Conservation (phyloP, 2,797 vertebrate genomes). For the Siniperca undulata region DNA sequence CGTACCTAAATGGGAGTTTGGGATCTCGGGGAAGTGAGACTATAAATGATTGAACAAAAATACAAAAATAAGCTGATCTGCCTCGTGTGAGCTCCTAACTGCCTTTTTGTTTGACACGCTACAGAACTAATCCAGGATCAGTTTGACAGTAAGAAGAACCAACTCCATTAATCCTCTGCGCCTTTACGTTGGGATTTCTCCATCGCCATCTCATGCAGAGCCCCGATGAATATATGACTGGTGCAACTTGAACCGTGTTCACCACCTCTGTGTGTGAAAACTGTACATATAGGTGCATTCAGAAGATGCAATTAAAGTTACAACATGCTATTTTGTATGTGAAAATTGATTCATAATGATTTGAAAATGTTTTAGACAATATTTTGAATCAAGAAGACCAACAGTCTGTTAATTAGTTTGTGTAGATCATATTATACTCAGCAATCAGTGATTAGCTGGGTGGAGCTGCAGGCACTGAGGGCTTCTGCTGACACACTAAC, state of each 20-base stretch:
- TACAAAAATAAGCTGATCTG: neutral
- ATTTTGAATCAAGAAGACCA: too few relatives aligned
- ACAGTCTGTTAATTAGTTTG: too few relatives aligned
- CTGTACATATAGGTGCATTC: too few relatives aligned
- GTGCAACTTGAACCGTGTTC: neutral
- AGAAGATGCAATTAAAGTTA: too few relatives aligned
- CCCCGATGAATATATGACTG: too few relatives aligned
- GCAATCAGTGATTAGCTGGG: too few relatives aligned
- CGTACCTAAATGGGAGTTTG: neutral
- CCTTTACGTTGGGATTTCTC: neutral
- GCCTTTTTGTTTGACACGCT: neutral
- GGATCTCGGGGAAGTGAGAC: neutral
- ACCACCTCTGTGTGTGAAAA: neutral
- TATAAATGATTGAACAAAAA: neutral
- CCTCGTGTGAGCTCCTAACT: neutral
- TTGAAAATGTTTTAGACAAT: too few relatives aligned
- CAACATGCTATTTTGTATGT: too few relatives aligned
- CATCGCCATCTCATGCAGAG: neutral
- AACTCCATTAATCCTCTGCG: conserved; percentile 4
- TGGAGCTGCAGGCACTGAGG: too few relatives aligned
- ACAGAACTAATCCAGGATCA: conserved; percentile 23
- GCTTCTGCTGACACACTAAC: too few relatives aligned
- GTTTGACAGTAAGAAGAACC: conserved; percentile 3
- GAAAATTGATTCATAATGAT: too few relatives aligned
- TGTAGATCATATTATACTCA: too few relatives aligned